These are phyloP conservation scores for Lepidurus packardi DNA, from an alignment of 1,140 invertebrate species.

Conservation along the genomic window DNA sequence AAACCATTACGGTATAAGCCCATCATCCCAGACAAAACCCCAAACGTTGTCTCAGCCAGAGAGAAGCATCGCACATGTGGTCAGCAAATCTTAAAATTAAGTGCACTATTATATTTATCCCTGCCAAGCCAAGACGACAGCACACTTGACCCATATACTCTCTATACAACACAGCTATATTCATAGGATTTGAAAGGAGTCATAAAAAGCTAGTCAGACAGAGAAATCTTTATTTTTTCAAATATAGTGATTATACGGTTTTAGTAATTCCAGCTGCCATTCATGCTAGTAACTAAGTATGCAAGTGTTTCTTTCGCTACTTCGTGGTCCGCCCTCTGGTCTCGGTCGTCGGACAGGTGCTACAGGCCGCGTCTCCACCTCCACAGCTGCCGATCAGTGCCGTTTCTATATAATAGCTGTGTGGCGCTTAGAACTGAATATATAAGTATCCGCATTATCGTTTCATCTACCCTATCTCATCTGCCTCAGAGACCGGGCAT, in stretches of 20 bases:
- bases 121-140: background rate
- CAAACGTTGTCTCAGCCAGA: background rate
- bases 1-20: conserved; percentile 14
- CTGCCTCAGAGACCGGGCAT: background rate
- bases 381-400: conserved; percentile 8
- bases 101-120: background rate
- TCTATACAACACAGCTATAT: too few species aligned
- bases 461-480: background rate
- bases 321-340: background rate
- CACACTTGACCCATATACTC: too few species aligned
- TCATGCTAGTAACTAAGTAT: background rate
- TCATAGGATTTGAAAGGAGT: too few species aligned
- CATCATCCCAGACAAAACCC: background rate
- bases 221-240: background rate
- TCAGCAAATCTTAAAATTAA: background rate
- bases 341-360: background rate
- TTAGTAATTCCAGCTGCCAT: background rate
- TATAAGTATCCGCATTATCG: background rate
- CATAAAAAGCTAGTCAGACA: too few species aligned
- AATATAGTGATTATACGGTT: background rate
- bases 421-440: conserved; percentile 8
- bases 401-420: background rate
- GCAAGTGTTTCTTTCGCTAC: background rate
- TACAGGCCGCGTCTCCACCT: conserved; percentile 12
- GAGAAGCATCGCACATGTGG: background rate